A percentile compares a stretch with the other conserved stretches of the same genome.
Evolutionary conservation across 2,888 invertebrate species (phyloP).

Genomic region (Drosophila seclusa): DNA sequence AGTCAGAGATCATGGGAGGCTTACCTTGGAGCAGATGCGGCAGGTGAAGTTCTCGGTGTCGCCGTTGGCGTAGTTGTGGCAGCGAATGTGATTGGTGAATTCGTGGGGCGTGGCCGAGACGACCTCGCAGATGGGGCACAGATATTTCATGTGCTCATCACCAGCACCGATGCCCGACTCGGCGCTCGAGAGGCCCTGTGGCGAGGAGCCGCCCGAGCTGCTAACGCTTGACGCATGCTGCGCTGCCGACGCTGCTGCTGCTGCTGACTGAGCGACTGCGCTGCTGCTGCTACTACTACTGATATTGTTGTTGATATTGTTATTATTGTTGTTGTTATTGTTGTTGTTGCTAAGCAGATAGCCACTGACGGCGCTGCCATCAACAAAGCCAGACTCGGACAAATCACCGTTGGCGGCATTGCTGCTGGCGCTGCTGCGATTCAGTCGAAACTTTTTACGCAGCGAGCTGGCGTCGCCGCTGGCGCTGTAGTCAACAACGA

Average conservation of each 20-base stretch:
- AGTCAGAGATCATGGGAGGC: constrained; percentile 15
- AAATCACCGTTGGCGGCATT: constrained; percentile 43
- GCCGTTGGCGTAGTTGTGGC: constrained; percentile 87
- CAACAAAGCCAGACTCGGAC: constrained; percentile 84
- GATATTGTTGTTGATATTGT: constrained; percentile 14
- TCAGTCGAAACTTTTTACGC: constrained; percentile 84
- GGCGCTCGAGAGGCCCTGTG: constrained; percentile 63
- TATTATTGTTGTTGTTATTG: constrained; percentile 2
- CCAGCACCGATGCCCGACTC: constrained; percentile 80
- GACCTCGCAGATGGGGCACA: constrained; percentile 89
- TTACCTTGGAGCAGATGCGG: constrained; percentile 85
- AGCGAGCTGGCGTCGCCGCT: constrained; percentile 74
- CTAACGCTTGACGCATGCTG: constrained; percentile 48
- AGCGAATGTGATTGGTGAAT: constrained; percentile 89
- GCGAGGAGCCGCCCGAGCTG: constrained; percentile 83
- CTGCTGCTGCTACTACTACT: constrained; percentile 18
- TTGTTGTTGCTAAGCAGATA: constrained; percentile 66
- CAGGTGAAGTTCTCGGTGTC: constrained; percentile 85
- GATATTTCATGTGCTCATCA: constrained; percentile 85
- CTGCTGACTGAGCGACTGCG: constrained; percentile 13
- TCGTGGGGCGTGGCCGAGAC: constrained; percentile 88
- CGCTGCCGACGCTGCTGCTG: constrained; percentile 36
- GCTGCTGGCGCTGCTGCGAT: constrained; percentile 63
- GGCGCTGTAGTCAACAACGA: constrained; percentile 73
- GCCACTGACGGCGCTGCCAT: constrained; percentile 78